Evolutionary conservation across 2,888 invertebrate species (phyloP).

Genomic region (Nemotelus nigrinus): DNA sequence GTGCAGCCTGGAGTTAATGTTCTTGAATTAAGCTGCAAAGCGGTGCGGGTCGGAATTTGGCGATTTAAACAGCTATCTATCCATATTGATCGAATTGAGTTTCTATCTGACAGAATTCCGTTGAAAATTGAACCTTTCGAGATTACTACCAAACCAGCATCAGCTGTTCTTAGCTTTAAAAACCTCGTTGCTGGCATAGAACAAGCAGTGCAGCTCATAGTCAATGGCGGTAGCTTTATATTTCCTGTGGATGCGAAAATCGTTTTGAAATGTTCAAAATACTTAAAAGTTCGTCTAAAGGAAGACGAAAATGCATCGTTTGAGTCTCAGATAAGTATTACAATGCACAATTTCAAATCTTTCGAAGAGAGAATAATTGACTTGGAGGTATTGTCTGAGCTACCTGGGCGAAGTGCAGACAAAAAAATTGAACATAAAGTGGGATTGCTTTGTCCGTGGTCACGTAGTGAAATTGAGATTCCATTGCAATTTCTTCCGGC

Average conservation of each 20-base stretch:
- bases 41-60: slow-evolving; percentile 75
- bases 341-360: slow-evolving; percentile 70
- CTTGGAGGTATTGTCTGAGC: slow-evolving; percentile 76
- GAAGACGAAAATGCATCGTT: slow-evolving; percentile 52
- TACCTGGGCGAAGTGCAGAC: slow-evolving; percentile 77
- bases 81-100: slow-evolving; percentile 72
- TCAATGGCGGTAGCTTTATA: slow-evolving; percentile 81
- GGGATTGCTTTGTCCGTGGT: slow-evolving; percentile 84
- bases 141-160: slow-evolving; percentile 66
- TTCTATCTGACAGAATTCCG: slow-evolving; percentile 73
- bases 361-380: slow-evolving; percentile 73
- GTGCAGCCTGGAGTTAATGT: slow-evolving; percentile 75
- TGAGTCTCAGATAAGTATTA: slow-evolving; percentile 66
- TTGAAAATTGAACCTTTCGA: slow-evolving; percentile 63
- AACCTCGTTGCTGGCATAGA: slow-evolving; percentile 84
- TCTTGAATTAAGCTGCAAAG: slow-evolving; percentile 70
- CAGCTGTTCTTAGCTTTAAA: slow-evolving; percentile 69
- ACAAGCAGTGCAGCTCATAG: slow-evolving; percentile 78
- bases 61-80: slow-evolving; percentile 70
- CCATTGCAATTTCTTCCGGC: slow-evolving; percentile 85
- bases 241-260: slow-evolving; percentile 72
- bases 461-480: slow-evolving; percentile 76
- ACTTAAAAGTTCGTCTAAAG: slow-evolving; percentile 61
- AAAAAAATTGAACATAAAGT: slow-evolving; percentile 81
- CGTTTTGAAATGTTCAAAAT: slow-evolving; percentile 62